phyloP scores from a whole-genome alignment of 30 jellyfish, hydroid and myxozoan species.

The Pseudorhiza aurosa region DNA sequence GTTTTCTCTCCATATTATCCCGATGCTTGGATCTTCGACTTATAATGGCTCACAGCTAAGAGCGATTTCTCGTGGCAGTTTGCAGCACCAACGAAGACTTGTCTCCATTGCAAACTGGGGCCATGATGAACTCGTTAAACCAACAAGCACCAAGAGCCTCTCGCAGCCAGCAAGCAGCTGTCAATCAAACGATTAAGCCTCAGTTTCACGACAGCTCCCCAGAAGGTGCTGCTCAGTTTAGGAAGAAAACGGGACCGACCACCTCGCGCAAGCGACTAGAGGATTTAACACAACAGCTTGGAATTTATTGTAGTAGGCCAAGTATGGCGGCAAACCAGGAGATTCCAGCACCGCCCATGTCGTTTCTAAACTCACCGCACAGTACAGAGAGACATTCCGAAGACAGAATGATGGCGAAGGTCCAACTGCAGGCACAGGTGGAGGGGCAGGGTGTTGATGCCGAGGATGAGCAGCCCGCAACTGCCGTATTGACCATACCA shows the following conservation, averaged over 20 bases:
- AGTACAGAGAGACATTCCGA: neutral
- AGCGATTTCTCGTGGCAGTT: conserved; percentile 25
- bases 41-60: conserved; percentile 11
- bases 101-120: neutral
- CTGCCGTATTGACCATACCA: neutral
- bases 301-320: conserved; percentile 33
- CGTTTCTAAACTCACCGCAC: conserved; percentile 4
- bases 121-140: neutral
- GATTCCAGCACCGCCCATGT: neutral
- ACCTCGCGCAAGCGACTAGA: conserved; percentile 18
- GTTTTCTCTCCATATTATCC: conserved; percentile 61
- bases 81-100: conserved; percentile 1
- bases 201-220: neutral
- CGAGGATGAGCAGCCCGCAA: neutral
- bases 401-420: neutral
- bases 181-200: neutral
- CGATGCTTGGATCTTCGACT: neutral
- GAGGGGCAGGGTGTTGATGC: neutral
- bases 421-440: neutral
- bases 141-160: conserved; percentile 4
- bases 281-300: conserved; percentile 52
- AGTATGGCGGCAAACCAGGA: conserved; percentile 12
- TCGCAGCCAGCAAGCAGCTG: neutral
- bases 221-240: neutral
- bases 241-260: conserved; percentile 22